Conservation (phyloP, 2,113 vertebrate species). For the Garra rufa region DNA sequence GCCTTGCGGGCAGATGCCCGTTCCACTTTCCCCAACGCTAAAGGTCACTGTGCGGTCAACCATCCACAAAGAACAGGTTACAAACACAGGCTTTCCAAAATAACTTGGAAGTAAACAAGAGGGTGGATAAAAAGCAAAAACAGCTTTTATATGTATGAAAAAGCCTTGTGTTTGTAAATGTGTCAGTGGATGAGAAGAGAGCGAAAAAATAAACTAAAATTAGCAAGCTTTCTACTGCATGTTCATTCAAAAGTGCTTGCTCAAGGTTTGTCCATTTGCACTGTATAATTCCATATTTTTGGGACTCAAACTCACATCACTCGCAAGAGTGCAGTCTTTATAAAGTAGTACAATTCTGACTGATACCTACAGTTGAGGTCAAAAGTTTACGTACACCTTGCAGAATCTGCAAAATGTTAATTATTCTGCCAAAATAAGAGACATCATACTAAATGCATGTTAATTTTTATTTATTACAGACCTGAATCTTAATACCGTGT, state of each 20-base stretch:
- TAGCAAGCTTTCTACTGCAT: background rate
- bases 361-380: too few species aligned
- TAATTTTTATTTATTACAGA: too few species aligned
- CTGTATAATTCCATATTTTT: background rate
- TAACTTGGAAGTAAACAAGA: background rate
- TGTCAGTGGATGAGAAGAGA: background rate
- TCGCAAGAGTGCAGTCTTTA: background rate
- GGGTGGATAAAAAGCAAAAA: background rate
- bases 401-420: too few species aligned
- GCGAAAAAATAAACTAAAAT: background rate
- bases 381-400: too few species aligned
- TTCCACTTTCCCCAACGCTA: slow-evolving; percentile 1
- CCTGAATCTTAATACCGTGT: too few species aligned
- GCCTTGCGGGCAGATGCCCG: slow-evolving; percentile 20
- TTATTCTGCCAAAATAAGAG: too few species aligned
- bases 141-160: background rate
- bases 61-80: slow-evolving; percentile 32
- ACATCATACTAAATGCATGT: too few species aligned
- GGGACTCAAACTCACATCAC: background rate
- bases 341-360: background rate
- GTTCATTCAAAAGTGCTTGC: background rate
- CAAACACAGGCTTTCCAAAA: slow-evolving; percentile 1
- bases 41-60: slow-evolving; percentile 15
- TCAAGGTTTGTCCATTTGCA: background rate
- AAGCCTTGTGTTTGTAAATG: background rate